Evolutionary conservation across 2,797 vertebrate species (phyloP).

Genomic region (Cryptoblepharus egeriae): DNA sequence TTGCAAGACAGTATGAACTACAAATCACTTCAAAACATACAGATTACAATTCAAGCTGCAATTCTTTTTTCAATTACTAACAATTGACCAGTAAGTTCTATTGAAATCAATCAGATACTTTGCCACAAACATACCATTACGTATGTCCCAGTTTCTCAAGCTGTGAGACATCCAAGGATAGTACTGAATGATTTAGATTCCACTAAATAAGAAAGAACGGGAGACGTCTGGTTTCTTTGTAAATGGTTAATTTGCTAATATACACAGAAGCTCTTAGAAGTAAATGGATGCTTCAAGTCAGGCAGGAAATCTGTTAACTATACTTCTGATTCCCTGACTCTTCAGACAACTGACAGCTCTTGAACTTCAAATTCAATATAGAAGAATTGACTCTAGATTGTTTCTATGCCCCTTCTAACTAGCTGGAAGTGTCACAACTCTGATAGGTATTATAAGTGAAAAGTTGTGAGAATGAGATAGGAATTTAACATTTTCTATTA

Average conservation of each 20-base stretch:
- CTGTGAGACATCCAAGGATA: background rate
- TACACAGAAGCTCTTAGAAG: background rate
- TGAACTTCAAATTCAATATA: background rate
- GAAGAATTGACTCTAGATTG: background rate
- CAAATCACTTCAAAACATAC: too few relatives aligned
- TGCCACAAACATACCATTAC: background rate
- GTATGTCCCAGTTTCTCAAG: background rate
- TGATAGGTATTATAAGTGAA: background rate
- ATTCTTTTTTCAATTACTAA: background rate
- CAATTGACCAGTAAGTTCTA: background rate
- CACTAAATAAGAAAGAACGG: background rate
- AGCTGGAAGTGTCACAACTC: background rate
- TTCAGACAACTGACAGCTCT: background rate
- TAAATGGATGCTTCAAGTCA: background rate
- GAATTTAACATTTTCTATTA: background rate
- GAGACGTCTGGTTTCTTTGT: background rate
- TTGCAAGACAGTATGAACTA: too few relatives aligned
- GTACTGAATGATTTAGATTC: too few relatives aligned
- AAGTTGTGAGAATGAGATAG: background rate
- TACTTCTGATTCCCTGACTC: background rate
- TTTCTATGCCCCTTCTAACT: background rate
- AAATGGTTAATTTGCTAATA: background rate
- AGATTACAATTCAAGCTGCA: background rate
- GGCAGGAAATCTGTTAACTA: background rate
- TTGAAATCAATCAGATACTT: background rate